Conservation (phyloP, 2,888 invertebrate species). For the Opisthograptis luteolata region DNA sequence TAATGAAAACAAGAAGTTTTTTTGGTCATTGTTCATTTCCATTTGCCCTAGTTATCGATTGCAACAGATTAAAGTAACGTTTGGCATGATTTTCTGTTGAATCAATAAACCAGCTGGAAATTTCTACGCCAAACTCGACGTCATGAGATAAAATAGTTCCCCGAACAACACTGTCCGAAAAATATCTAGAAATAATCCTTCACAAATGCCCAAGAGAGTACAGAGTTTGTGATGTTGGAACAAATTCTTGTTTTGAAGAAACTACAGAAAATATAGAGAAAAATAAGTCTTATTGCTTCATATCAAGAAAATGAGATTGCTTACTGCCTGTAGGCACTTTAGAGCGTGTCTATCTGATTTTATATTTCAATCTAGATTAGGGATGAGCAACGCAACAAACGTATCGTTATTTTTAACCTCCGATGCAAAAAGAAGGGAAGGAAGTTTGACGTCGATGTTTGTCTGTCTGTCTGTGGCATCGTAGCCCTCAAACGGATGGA, state of each 20-base stretch:
- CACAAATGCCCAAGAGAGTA: slow-evolving; percentile 35
- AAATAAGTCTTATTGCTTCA: slow-evolving; percentile 10
- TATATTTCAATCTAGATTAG: neutral
- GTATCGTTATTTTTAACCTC: too few species aligned
- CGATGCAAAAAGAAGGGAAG: too few species aligned
- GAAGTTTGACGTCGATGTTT: too few species aligned
- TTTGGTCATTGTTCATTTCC: too few species aligned
- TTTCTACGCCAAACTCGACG: slow-evolving; percentile 4
- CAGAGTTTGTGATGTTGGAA: slow-evolving; percentile 18
- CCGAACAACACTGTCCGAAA: slow-evolving; percentile 38
- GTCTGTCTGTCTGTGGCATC: too few species aligned
- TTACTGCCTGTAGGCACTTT: neutral
- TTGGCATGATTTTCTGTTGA: neutral
- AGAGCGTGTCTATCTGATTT: neutral
- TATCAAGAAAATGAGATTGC: slow-evolving; percentile 1
- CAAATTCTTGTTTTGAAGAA: slow-evolving; percentile 23
- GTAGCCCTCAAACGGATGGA: too few species aligned
- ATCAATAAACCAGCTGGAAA: neutral
- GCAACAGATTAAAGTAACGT: neutral
- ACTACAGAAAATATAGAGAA: slow-evolving; percentile 6
- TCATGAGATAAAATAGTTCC: slow-evolving; percentile 36
- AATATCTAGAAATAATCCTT: slow-evolving; percentile 32
- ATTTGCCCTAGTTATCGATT: too few species aligned
- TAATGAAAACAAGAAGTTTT: too few species aligned
- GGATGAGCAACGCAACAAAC: too few species aligned